Percentiles rank a stretch among this genome's conserved stretches.
Evolutionary conservation across 53 echinoderm and acorn worm genomes (phyloP).

Genomic region (Henricia sp.): DNA sequence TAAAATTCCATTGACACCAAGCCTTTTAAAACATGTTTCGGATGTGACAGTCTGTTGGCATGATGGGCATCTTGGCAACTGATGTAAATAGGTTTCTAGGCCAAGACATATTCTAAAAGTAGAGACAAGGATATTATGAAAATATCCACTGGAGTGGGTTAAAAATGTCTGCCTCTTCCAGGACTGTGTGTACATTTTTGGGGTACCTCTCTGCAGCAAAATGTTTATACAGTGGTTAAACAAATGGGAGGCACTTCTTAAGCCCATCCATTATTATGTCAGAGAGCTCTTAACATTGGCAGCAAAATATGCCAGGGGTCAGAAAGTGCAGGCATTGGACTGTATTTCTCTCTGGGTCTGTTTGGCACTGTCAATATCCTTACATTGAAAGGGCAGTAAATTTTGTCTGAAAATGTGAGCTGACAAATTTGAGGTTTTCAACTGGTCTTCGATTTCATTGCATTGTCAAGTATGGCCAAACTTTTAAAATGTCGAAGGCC

Average conservation of each 20-base stretch:
- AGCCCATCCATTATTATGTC: constrained; percentile 51
- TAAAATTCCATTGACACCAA: too few species aligned
- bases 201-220: constrained; percentile 1
- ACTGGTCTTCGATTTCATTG: too few species aligned
- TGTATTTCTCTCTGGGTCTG: constrained; percentile 12
- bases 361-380: background rate
- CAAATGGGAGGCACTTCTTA: constrained; percentile 51
- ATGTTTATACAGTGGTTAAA: constrained; percentile 60
- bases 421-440: too few species aligned
- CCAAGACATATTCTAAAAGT: constrained; percentile 44
- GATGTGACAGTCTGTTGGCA: too few species aligned
- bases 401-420: too few species aligned
- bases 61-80: constrained; percentile 32
- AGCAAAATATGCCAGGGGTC: constrained; percentile 29
- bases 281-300: constrained; percentile 13
- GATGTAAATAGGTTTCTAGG: constrained; percentile 54
- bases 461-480: too few species aligned
- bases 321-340: constrained; percentile 31
- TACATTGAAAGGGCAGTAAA: too few species aligned
- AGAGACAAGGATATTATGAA: constrained; percentile 36
- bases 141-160: constrained; percentile 20
- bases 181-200: constrained; percentile 27
- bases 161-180: background rate
- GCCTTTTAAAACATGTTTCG: too few species aligned
- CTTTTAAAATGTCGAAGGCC: too few species aligned